phyloP scores from a whole-genome alignment of 2,888 invertebrate genomes.

The Trissoscelio sp. region DNA sequence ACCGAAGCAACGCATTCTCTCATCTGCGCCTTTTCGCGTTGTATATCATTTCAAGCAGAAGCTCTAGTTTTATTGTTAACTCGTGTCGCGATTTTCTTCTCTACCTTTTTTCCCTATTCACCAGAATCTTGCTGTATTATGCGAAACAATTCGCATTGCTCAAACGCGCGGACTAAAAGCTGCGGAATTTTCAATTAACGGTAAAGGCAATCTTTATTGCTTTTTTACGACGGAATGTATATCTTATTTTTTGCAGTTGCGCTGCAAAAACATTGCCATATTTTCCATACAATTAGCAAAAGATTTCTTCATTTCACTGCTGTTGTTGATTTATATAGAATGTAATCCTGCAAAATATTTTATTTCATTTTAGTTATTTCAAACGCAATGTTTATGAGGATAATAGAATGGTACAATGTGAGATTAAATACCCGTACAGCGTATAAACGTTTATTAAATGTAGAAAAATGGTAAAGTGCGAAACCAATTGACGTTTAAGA shows the following conservation, averaged over 20 bases:
- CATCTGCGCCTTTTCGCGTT: constrained; percentile 56
- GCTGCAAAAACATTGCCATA: neutral
- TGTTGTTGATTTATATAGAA: too few relatives aligned
- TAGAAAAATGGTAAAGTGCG: too few relatives aligned
- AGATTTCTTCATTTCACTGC: too few relatives aligned
- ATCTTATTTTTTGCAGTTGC: constrained; percentile 9
- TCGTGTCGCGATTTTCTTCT: constrained; percentile 51
- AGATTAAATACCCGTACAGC: too few relatives aligned
- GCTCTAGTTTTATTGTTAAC: constrained; percentile 55
- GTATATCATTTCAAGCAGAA: constrained; percentile 55
- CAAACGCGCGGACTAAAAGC: constrained; percentile 13
- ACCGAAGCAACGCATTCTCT: constrained; percentile 51
- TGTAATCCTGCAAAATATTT: too few relatives aligned
- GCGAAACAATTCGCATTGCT: constrained; percentile 34
- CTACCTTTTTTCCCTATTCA: constrained; percentile 19
- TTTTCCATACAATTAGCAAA: too few relatives aligned
- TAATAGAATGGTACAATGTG: too few relatives aligned
- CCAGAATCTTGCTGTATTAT: constrained; percentile 37
- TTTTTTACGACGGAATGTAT: constrained; percentile 7
- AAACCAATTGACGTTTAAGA: too few relatives aligned
- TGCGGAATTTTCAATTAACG: constrained; percentile 48
- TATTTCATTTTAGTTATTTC: too few relatives aligned
- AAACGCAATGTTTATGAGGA: too few relatives aligned
- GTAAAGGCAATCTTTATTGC: constrained; percentile 24
- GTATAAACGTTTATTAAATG: too few relatives aligned